Base-by-base conservation (phyloP, 2,797 vertebrate species). In the Tympanoctomys barrerae region DNA sequence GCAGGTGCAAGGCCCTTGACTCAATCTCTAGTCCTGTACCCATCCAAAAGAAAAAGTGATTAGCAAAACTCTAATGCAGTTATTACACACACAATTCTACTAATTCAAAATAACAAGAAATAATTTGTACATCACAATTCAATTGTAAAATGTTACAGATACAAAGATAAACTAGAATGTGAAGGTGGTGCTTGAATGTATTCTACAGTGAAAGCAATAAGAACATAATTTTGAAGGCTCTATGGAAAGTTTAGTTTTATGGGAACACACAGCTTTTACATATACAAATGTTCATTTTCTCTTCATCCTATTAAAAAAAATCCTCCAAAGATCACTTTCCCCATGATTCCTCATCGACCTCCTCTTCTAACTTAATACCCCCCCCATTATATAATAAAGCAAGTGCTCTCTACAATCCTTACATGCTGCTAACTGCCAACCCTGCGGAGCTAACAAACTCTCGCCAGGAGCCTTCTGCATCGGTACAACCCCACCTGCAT, bases 21-120 rank as follows among this genome's bases (percentile, higher is more conserved):
- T 78, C 39, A 75, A 46, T 75, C 46, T 31, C 26, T 52, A 33
- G 16, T 52, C 4, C 49, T 19, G 3, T 54, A 33, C 16, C 49
- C 42, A 19, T 26, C 16, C 26, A 49, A 77, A 89, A 36, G 42
- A 87, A 64, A 84, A 28, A 78, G 39, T 62, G 33, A 91, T 73
- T 28, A 83, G 6, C 31, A 77, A 93, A 86, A 83, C 28, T 16
- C 4, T 66, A 28, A 28, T 70, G 14, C 61, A 61, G 22, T 71
- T 83, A 88, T 57, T 78, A 93, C 6, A 52, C 7, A 31, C 36
- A 83, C 21, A 83, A 62, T 68, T 86, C 66, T 75, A 33, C 21
- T 95, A 81, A 75, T 57, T 22, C 57, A 81, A 82, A 7, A 59
- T 6, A 42, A 31, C 8, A 88, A 90, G 52, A 90, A 78, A 94